These are phyloP conservation scores for Nemapogon koenigi DNA, from an alignment of 2,888 invertebrate genomes.

Conservation along the genomic window DNA sequence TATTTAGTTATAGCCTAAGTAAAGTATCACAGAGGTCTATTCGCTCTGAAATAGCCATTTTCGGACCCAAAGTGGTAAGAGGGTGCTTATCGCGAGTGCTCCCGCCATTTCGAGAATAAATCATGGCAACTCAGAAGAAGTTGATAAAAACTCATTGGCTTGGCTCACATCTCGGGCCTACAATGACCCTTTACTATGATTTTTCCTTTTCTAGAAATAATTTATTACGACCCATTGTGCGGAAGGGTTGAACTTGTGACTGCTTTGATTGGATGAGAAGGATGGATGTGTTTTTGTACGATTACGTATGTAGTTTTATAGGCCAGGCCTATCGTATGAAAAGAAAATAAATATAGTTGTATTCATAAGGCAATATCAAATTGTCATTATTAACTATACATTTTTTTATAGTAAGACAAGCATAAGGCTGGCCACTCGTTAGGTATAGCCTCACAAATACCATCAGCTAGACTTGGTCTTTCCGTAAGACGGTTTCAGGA, in stretches of 20 bases:
- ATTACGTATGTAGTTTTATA: too few species aligned
- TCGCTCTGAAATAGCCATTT: slow-evolving; percentile 4
- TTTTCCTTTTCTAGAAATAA: background rate
- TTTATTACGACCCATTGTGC: background rate
- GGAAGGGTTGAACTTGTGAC: background rate
- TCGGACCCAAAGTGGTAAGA: slow-evolving; percentile 3
- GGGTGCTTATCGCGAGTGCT: slow-evolving; percentile 8
- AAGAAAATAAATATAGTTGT: too few species aligned
- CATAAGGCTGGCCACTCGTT: too few species aligned
- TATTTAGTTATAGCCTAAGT: too few species aligned
- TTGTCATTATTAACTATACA: too few species aligned
- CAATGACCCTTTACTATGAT: slow-evolving; percentile 4
- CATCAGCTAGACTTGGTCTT: too few species aligned
- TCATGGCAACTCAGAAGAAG: slow-evolving; percentile 8
- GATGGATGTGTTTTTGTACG: background rate
- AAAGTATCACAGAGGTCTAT: slow-evolving; percentile 1
- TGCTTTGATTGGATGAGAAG: background rate
- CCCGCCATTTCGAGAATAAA: slow-evolving; percentile 7
- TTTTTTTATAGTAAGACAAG: too few species aligned
- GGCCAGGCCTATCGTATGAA: too few species aligned
- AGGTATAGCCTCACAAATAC: too few species aligned
- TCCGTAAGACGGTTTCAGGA: too few species aligned
- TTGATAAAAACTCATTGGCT: slow-evolving; percentile 8
- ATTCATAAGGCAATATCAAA: too few species aligned
- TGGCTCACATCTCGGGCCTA: slow-evolving; percentile 1